Percentiles rank a stretch among this genome's conserved stretches.
Conservation (phyloP, 1,140 invertebrate species). For the Drosophila grimshawi region DNA sequence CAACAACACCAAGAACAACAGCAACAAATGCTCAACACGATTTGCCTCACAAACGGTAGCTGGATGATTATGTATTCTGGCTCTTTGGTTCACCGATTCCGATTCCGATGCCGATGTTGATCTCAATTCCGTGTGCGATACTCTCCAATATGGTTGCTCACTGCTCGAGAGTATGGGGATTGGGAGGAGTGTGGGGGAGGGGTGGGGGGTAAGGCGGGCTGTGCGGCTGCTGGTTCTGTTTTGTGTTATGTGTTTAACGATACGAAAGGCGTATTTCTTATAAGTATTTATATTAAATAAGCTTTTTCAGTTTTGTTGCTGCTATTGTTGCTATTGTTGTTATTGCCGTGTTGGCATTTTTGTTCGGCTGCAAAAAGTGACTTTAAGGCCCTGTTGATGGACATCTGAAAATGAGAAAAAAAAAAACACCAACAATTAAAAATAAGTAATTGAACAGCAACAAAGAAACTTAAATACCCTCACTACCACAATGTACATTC, state of each 20-base stretch:
- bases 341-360: constrained; percentile 28
- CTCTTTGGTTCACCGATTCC: neutral
- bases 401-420: constrained; percentile 52
- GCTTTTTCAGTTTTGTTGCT: constrained; percentile 42
- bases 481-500: neutral
- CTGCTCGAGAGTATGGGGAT: neutral
- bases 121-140: constrained; percentile 10
- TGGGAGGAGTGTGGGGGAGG: neutral
- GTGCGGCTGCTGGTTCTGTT: constrained; percentile 49
- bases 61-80: constrained; percentile 1
- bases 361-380: constrained; percentile 22
- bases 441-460: constrained; percentile 12
- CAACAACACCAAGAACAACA: too few species aligned
- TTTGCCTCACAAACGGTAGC: constrained; percentile 5
- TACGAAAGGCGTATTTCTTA: constrained; percentile 34
- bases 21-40: constrained; percentile 32
- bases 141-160: neutral
- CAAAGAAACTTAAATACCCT: constrained; percentile 32
- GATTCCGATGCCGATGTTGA: neutral
- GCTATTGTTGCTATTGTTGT: constrained; percentile 26
- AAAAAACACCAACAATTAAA: neutral
- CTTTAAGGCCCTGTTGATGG: constrained; percentile 58
- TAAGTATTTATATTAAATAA: constrained; percentile 71
- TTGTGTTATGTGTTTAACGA: constrained; percentile 57
- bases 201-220: neutral